phyloP scores from a whole-genome alignment of 1,140 invertebrate genomes.

The Phthorimaea operculella region DNA sequence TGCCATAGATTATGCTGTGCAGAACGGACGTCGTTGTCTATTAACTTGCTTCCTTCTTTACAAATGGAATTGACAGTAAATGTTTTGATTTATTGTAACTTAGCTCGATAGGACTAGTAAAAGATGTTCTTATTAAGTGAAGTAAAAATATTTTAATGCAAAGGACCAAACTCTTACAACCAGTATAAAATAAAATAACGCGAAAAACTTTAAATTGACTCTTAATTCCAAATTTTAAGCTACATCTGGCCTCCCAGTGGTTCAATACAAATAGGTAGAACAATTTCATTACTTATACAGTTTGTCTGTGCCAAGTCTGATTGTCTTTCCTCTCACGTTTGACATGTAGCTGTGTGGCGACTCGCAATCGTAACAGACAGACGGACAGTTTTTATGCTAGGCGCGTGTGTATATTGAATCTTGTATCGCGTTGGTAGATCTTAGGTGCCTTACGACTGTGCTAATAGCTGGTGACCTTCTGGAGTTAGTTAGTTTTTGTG shows the following conservation, averaged over 20 bases:
- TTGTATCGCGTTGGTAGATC: constrained; percentile 32
- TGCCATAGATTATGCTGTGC: constrained; percentile 38
- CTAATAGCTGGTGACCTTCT: too few relatives aligned
- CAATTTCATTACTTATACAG: constrained; percentile 11
- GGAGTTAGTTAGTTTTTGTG: too few relatives aligned
- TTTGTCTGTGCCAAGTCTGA: constrained; percentile 27
- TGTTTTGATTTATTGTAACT: too few relatives aligned
- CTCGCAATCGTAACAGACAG: constrained; percentile 33
- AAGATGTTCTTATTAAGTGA: too few relatives aligned
- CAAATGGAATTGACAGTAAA: too few relatives aligned
- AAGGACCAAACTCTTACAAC: too few relatives aligned
- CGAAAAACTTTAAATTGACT: too few relatives aligned
- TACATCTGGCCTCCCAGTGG: too few relatives aligned
- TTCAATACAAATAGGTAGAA: constrained; percentile 26
- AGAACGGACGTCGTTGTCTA: constrained; percentile 24
- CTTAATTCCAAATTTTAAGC: too few relatives aligned
- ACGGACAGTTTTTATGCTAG: constrained; percentile 45
- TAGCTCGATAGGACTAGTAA: too few relatives aligned
- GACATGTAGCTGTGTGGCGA: constrained; percentile 31
- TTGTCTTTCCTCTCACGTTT: constrained; percentile 40
- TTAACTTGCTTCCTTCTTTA: constrained; percentile 12
- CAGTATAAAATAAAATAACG: too few relatives aligned
- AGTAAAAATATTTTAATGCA: too few relatives aligned
- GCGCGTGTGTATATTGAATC: constrained; percentile 54
- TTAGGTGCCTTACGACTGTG: background rate